phyloP scores from a whole-genome alignment of 2,113 vertebrate species.

The Bubo bubo region DNA sequence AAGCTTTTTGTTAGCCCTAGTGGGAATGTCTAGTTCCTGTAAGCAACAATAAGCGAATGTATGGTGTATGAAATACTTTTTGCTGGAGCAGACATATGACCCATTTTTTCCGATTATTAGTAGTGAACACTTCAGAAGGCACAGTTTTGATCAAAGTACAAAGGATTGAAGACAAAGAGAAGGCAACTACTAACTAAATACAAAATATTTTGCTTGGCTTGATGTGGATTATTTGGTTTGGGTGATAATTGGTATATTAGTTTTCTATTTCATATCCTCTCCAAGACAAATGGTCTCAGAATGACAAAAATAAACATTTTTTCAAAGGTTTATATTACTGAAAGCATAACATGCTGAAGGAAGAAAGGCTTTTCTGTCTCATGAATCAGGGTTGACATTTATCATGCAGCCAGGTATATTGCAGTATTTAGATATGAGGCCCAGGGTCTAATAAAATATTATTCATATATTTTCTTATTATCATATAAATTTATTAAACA shows the following conservation, averaged over 20 bases:
- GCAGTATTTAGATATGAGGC: not conserved
- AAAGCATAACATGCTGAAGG: not conserved
- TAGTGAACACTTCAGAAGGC: not conserved
- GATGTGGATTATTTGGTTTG: not conserved
- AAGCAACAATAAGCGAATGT: not conserved
- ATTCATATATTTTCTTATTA: not conserved
- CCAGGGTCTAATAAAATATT: not conserved
- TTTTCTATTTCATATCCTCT: not conserved
- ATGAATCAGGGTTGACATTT: not conserved
- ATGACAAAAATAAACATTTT: not conserved
- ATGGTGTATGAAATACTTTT: not conserved
- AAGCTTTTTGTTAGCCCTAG: not conserved
- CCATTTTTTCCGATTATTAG: not conserved
- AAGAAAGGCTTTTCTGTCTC: not conserved
- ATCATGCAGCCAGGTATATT: not conserved
- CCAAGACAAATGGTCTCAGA: not conserved
- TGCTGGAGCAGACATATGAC: not conserved
- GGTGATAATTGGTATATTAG: not conserved
- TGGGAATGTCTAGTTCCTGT: not conserved
- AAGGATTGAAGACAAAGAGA: not conserved
- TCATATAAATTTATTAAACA: not conserved
- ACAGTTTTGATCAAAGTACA: not conserved
- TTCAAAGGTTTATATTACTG: not conserved
- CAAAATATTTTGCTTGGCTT: not conserved
- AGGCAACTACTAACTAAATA: not conserved